These are phyloP conservation scores for Cochlearius cochlearius DNA, from an alignment of 2,113 vertebrate species.

Conservation along the genomic window DNA sequence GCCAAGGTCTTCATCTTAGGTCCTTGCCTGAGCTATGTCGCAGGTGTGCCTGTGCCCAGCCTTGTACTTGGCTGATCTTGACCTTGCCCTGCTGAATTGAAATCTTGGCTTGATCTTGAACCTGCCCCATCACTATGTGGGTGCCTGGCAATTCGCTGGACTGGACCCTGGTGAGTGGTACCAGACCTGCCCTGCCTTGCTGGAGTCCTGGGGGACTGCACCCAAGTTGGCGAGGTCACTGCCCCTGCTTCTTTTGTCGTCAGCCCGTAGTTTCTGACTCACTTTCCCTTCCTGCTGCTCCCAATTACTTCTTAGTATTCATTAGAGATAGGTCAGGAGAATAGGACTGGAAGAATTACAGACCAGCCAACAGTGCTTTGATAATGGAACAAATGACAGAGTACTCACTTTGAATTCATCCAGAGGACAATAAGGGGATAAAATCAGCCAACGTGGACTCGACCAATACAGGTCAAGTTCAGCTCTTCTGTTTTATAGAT, in stretches of 20 bases:
- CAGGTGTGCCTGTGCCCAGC: neutral
- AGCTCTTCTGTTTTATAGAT: neutral
- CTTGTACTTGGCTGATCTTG: neutral
- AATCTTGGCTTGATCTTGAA: neutral
- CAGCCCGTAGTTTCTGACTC: neutral
- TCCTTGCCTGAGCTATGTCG: neutral
- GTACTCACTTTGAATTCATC: neutral
- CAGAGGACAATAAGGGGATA: neutral
- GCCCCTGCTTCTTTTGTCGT: neutral
- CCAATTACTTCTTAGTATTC: neutral
- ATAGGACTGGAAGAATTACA: neutral
- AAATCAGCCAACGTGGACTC: neutral
- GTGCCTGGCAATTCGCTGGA: too few species aligned
- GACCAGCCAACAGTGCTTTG: neutral
- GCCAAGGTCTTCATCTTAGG: neutral
- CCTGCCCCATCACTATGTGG: neutral
- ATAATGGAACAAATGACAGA: neutral
- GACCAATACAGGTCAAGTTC: neutral
- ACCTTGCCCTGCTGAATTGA: neutral
- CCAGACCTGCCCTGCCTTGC: neutral
- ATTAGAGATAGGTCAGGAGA: neutral
- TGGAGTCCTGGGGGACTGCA: neutral
- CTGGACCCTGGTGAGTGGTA: neutral
- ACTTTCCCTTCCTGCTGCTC: neutral
- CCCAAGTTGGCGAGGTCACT: neutral